Evolutionary conservation across 2,888 invertebrate species (phyloP), one percentile per base, ranked within the genome.

Genomic region (Synergus umbraculus): DNA sequence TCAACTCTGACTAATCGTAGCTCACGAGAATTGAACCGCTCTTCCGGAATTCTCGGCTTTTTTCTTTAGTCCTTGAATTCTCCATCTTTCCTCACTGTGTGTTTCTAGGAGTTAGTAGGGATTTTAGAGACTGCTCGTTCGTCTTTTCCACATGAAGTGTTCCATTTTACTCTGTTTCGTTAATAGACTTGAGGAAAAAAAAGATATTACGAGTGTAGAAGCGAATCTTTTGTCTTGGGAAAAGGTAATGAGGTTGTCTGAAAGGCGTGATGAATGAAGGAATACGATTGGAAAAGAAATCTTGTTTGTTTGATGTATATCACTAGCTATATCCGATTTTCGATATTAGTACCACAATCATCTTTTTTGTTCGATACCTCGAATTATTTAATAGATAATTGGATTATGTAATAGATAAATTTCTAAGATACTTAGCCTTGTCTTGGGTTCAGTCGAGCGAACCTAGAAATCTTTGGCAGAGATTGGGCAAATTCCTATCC

Each of bases 1-100:
- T 83, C 83, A 83, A 81, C 81, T 73, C 81, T 83, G 81, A 85
- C 82, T 84, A 84, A 85, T 84, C 84, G 85, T 80, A 65, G 67
- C 73, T 78, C 78, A 43, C 81, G 77, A 81, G 67, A 83, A 83
- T 83, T 82, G 79, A 78, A 65, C 69, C 18, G 4, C 73, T 54
- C 22, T 54, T 49, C 22, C 37, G 49, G 22, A 73, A 49, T 73
- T 69, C 49, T 22, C 29, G 9, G 15, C 29, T 69, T 49, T 54
- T 29, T 29, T 22, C 69, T 29, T 2, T 12, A 46, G 18, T 15
- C 46, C 49, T 69, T 15, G 29, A 69, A 69, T 69, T 37, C 37
- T 49, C 13, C 49, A 15, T 49, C 49, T 49, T 29, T 69, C 46
- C 49, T 49, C 44, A 44, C 66, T 66, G 13, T 22, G 44, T 49